Evolutionary conservation across 2,113 vertebrate species (phyloP), one percentile per base, ranked within the genome.

Genomic region (Galemys pyrenaicus): DNA sequence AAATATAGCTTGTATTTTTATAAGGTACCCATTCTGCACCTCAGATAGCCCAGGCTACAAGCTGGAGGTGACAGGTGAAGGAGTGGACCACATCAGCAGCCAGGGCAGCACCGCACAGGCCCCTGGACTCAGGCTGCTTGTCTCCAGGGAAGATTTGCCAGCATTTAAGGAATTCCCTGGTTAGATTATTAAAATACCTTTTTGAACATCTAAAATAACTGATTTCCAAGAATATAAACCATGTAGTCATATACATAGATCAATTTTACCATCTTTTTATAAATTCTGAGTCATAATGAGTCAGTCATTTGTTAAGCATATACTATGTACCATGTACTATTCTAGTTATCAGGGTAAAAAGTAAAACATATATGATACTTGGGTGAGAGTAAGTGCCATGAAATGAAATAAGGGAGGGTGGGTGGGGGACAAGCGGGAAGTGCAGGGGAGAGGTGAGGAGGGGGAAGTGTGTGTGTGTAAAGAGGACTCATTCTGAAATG

Each of bases 151-250:
- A 89, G 24, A 81, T 51, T 71, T 54, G 73, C 2, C 17, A 65
- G 56, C 12, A 51, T 79, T 58, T 6, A 95, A 75, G 28, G 32
- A 96, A 92, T 77, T 94, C 26, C 22, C 22, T 93, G 16, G 84
- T 26, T 4, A 35, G 3, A 56, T 86, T 91, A 92, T 81, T 28
- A 89, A 39, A 91, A 87, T 70, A 82, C 6, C 91, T 89, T 83
- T 87, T 41, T 20, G 28, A 75, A 95, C 81, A 17, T 20, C 84
- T 87, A 87, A 54, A 56, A 83, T 46, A 70, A 92, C 9, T 73
- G 6, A 87, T 74, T 83, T 87, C 37, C 51, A 91, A 89, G 87
- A 79, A 68, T 24, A 49, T 67, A 58, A 89, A n/a, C 30, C 51
- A 90, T 7, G 16, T 9, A 68, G 10, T 35, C 44, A 35, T 30